Conservation (phyloP, 1,140 invertebrate species). For the Sycophila sp. region DNA sequence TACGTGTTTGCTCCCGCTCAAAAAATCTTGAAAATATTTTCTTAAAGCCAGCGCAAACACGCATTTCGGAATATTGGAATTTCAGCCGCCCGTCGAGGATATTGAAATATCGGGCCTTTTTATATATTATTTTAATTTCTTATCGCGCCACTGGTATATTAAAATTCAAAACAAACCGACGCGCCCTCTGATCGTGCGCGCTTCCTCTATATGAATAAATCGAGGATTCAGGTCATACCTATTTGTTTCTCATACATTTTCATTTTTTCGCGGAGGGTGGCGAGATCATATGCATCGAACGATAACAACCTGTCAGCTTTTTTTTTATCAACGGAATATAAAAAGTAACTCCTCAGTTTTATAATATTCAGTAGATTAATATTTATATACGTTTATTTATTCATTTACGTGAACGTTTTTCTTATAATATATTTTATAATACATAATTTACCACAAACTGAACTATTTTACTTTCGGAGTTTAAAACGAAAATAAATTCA, state of each 20-base stretch:
- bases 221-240: background rate
- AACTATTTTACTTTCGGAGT: no score
- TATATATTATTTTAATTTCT: conserved; percentile 35
- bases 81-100: conserved; percentile 17
- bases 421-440: no score
- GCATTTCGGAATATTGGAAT: conserved; percentile 33
- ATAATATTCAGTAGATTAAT: no score
- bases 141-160: background rate
- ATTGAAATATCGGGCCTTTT: conserved; percentile 31
- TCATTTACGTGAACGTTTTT: no score
- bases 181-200: background rate
- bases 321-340: no score
- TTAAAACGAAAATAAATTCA: no score
- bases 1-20: conserved; percentile 1
- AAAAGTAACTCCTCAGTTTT: no score
- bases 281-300: no score
- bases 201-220: background rate
- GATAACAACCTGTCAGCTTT: no score
- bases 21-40: conserved; percentile 24
- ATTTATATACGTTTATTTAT: no score
- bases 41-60: background rate
- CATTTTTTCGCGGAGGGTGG: background rate
- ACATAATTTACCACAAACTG: no score
- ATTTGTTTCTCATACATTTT: background rate
- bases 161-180: no score